Evolutionary conservation across 2,888 invertebrate species (phyloP), one percentile per base, ranked within the genome.

Genomic region (Philaethria dido): DNA sequence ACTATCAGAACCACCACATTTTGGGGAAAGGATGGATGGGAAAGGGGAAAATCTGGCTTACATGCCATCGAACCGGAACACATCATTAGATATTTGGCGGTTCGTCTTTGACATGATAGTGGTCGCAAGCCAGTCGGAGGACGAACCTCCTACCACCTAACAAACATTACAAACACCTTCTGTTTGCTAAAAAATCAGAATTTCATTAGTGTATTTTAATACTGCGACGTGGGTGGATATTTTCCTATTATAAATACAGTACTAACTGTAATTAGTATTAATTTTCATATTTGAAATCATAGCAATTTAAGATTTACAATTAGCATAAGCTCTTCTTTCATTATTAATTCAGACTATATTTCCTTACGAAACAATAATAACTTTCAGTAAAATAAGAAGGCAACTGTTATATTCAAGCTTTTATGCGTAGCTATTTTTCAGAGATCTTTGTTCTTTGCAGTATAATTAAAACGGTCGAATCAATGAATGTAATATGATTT

Each of bases 351-450:
- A 50, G 25, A 6, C 4, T 9, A 50, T n/a, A 29, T 50, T 16
- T 25, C n/a, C 25, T 3, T n/a, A n/a, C 25, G 14, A 25, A 16
- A 3, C 29, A 8, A 29, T n/a, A n/a, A 29, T 29, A 4, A 50
- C n/a, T 16, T 25, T 50, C 1, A 16, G 29, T 50, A 50, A 16
- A 16, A 50, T 29, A 16, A 50, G 29, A 9, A 50, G n/a, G 4
- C 29, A n/a, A 25, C 29, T 29, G 9, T 50, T 50, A 50, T 50
- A 29, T 16, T 9, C n/a, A 50, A 29, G 3, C 25, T 29, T 50
- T 50, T 29, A 50, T 29, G 25, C 25, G 29, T 29, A 50, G 50
- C 25, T n/a, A 50, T 25, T 50, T 25, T 25, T 50, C 25, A 50
- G 25, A 25, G 9, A 9, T 29, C 25, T 50, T 50, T 16, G 50